A percentile compares a stretch with the other conserved stretches of the same genome.
phyloP scores from a whole-genome alignment of 64 coral and sea anemone species.

The Dendronephthya gigantea region DNA sequence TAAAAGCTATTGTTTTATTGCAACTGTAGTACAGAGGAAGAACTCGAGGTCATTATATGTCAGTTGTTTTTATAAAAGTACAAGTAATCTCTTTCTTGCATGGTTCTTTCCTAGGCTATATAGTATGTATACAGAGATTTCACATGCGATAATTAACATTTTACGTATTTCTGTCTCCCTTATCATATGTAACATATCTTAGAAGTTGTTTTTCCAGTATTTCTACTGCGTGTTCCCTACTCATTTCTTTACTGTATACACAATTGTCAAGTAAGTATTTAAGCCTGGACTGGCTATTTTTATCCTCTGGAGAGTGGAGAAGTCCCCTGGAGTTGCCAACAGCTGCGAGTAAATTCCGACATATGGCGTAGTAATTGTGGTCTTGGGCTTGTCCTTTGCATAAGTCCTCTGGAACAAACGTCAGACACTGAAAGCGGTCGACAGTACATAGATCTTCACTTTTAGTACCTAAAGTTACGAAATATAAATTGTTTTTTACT shows the following conservation, averaged over 20 bases:
- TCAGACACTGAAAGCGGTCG: neutral
- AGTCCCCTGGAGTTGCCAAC: neutral
- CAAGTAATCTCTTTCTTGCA: no score
- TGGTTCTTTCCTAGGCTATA: no score
- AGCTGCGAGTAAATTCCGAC: neutral
- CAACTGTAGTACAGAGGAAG: no score
- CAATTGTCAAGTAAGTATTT: slow-evolving; percentile 4
- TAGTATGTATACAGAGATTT: no score
- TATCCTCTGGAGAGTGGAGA: neutral
- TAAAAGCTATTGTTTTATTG: no score
- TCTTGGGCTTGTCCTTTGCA: neutral
- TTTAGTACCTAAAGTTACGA: neutral
- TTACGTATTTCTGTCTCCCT: neutral
- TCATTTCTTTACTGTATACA: slow-evolving; percentile 2
- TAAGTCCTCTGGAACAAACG: neutral
- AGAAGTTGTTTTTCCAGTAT: neutral
- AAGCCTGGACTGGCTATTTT: neutral
- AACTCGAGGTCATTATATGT: no score
- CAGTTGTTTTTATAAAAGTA: no score
- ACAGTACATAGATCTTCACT: neutral
- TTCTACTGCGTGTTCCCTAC: neutral
- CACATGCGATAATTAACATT: no score
- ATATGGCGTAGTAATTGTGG: slow-evolving; percentile 15
- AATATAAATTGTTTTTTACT: no score
- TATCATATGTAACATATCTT: neutral